Evolutionary conservation across 2,888 invertebrate genomes (phyloP), one percentile per base, ranked within the genome.

Genomic region (Andricus curvator): DNA sequence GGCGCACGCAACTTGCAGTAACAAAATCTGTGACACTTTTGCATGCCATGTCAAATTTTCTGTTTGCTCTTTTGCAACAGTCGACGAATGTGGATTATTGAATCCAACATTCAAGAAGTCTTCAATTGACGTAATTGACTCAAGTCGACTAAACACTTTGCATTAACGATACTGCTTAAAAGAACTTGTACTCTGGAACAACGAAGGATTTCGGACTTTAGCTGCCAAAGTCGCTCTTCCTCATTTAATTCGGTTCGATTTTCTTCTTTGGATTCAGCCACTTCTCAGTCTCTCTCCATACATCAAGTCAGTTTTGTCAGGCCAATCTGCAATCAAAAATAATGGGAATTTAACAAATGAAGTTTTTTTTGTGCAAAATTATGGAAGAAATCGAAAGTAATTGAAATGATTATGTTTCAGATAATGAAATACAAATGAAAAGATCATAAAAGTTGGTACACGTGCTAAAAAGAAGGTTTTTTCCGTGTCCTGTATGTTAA

Each of bases 261-360:
- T 56, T 60, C 74, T 74, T 74, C 74, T 74, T 74, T 74, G 74
- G 74, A 60, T 56, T 74, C 56, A 56, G 74, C 74, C 74, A 74
- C 56, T 33, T 74, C 29, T 51, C 74, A 56, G 56, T 74, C 74
- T 74, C 74, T 60, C 74, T 74, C 74, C 74, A 74, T 74, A 37
- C 56, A 29, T 37, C n/a, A 56, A 60, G 56, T 60, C 56, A n/a
- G n/a, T 51, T 51, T 33, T 68, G 8, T 74, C 33, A 74, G 37
- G 74, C 56, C 56, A 60, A 37, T 74, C 74, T 74, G 51, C 29
- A 74, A 74, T 29, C 20, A 74, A 74, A 37, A 20, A 13, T 5
- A 17, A 17, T 13, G 6, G 0, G 48, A 17, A 48, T 48, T 48
- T 17, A 17, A 48, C 5, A 48, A 1, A 48, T 44, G 15, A 44